Evolutionary conservation across 2,888 invertebrate species (phyloP), one percentile per base, ranked within the genome.

Genomic region (Xylota segnis): DNA sequence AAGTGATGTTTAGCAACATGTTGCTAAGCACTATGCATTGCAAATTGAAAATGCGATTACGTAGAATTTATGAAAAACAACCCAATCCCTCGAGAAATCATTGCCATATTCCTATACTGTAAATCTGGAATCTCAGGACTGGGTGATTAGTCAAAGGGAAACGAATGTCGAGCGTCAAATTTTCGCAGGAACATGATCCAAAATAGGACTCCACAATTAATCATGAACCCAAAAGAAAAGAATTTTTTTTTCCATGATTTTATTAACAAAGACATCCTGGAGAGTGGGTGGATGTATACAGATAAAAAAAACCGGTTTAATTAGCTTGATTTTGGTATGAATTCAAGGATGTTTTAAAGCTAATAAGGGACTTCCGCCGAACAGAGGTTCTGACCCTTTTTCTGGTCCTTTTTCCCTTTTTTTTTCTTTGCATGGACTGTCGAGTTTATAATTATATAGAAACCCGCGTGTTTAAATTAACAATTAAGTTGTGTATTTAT

Each of bases 1-100:
- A n/a, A 18, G 10, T 5, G n/a, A 58, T 47, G 76, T 59, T 68
- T 16, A 10, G 43, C 71, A 65, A 52, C 77, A 83, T 75, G 61
- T 75, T 68, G 45, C 37, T 1, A 23, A 56, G 29, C 29, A 5
- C 23, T 34, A 14, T 56, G 6, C 32, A 14, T 5, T 58, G 9
- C 18, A 14, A 16, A 56, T 16, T 32, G 32, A 34, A 56, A 34
- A 56, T 4, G 32, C 6, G 58, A 16, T 59, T 58, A 27, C 6
- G 10, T 52, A 40, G 9, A n/a, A 4, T 40, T 40, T 40, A n/a
- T n/a, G 12, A 14, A 43, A 43, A 6, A 6, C 14, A 7, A 0
- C 43, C 5, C 5, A 43, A 6, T 43, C 43, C 43, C 6, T 43
- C 0, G 43, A 43, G 43, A 12, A 43, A 43, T 43, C 43, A 43